A percentile compares a stretch with the other conserved stretches of the same genome.
Conservation (phyloP, 2,797 vertebrate species). For the Chaenodraco wilsoni region DNA sequence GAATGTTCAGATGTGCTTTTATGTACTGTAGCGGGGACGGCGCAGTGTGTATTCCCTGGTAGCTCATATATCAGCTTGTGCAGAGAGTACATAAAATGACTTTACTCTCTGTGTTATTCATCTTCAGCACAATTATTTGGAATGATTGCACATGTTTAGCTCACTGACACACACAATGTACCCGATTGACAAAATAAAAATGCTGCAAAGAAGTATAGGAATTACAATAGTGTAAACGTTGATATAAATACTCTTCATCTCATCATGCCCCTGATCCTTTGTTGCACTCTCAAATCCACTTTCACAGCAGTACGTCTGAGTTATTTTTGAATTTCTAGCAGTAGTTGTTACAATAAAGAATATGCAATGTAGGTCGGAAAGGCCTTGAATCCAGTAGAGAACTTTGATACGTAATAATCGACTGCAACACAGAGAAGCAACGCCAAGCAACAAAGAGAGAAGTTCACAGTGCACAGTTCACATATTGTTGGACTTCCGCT, state of each 20-base stretch:
- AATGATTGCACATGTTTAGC: slow-evolving; percentile 9
- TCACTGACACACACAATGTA: slow-evolving; percentile 6
- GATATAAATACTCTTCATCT: neutral
- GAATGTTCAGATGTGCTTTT: slow-evolving; percentile 67
- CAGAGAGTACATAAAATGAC: slow-evolving; percentile 59
- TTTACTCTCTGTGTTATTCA: slow-evolving; percentile 36
- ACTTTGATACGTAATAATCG: slow-evolving; percentile 31
- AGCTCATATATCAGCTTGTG: slow-evolving; percentile 60
- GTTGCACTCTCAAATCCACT: slow-evolving; percentile 4
- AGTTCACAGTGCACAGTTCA: slow-evolving; percentile 60
- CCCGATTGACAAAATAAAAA: slow-evolving; percentile 15
- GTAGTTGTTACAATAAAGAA: slow-evolving; percentile 20
- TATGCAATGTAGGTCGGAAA: slow-evolving; percentile 23
- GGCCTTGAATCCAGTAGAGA: slow-evolving; percentile 18
- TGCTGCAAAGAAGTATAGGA: neutral
- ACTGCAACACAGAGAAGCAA: slow-evolving; percentile 23
- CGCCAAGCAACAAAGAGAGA: slow-evolving; percentile 31
- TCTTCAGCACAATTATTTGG: slow-evolving; percentile 21
- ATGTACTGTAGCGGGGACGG: slow-evolving; percentile 52
- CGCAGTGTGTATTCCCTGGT: slow-evolving; percentile 35
- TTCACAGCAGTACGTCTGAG: slow-evolving; percentile 1
- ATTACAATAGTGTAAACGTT: slow-evolving; percentile 1
- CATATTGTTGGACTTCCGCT: slow-evolving; percentile 43
- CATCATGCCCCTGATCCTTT: neutral
- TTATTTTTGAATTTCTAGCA: slow-evolving; percentile 15